Evolutionary conservation across 2,888 invertebrate species (phyloP).

Genomic region (Perithous albicinctus): DNA sequence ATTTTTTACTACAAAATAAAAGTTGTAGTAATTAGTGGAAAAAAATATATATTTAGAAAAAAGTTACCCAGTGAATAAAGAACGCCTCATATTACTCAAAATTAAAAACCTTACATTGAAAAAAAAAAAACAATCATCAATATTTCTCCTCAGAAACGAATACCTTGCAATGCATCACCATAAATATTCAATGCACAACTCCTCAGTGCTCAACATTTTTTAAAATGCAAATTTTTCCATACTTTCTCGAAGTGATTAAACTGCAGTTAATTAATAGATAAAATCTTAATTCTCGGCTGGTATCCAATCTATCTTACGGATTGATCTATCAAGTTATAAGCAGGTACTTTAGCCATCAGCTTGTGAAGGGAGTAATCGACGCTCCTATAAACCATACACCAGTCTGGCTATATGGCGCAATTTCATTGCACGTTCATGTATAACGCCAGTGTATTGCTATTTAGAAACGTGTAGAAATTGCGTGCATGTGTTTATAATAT

Average conservation of each 20-base stretch:
- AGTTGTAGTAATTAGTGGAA: no score
- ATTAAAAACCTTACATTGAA: no score
- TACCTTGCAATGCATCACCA: not conserved
- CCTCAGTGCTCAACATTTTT: no score
- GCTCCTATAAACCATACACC: conserved; percentile 17
- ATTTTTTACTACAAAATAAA: no score
- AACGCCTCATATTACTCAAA: no score
- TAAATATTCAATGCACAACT: no score
- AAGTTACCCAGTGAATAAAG: no score
- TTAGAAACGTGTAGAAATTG: conserved; percentile 2
- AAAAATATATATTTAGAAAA: no score
- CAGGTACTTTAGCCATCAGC: conserved; percentile 28
- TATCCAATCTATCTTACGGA: conserved; percentile 4
- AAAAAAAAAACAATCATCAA: no score
- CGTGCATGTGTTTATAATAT: not conserved
- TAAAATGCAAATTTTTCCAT: conserved; percentile 22
- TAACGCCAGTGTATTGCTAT: conserved; percentile 5
- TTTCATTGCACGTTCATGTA: conserved; percentile 26
- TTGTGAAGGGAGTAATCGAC: conserved; percentile 23
- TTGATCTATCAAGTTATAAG: conserved; percentile 22
- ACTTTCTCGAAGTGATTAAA: conserved; percentile 40
- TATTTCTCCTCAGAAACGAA: no score
- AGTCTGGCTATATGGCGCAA: conserved; percentile 48
- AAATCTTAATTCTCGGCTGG: conserved; percentile 6
- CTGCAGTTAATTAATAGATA: conserved; percentile 51